Conservation (phyloP, 2,888 invertebrate genomes). For the Megastigmus dorsalis region DNA sequence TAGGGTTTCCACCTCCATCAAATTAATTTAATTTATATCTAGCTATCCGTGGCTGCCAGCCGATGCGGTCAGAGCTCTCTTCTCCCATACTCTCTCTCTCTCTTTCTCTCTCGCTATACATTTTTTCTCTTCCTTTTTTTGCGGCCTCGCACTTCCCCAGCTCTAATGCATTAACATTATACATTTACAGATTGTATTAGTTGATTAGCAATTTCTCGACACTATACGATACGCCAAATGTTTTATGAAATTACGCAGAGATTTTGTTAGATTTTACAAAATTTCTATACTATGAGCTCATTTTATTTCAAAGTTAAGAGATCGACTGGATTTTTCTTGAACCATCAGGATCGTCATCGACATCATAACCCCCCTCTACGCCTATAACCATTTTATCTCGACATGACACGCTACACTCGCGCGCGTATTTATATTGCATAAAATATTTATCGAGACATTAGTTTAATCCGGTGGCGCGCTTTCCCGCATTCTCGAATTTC, state of each 20-base stretch:
- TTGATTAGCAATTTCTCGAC: slow-evolving; percentile 33
- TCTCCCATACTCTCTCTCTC: slow-evolving; percentile 23
- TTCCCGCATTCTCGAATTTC: slow-evolving; percentile 48
- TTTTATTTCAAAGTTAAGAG: no score
- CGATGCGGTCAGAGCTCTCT: slow-evolving; percentile 59
- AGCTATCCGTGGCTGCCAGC: slow-evolving; percentile 63
- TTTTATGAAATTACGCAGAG: no score
- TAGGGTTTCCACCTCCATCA: slow-evolving; percentile 66
- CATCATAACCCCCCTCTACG: no score
- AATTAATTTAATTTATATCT: slow-evolving; percentile 73
- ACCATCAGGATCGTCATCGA: no score
- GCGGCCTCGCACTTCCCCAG: slow-evolving; percentile 2
- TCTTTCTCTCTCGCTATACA: slow-evolving; percentile 30
- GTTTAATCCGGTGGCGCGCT: slow-evolving; percentile 8
- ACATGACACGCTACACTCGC: no score
- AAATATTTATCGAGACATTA: slow-evolving; percentile 43
- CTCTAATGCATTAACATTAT: slow-evolving; percentile 14
- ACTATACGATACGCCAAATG: no score
- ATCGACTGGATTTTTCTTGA: no score
- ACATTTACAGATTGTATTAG: slow-evolving; percentile 26
- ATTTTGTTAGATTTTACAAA: no score
- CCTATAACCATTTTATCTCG: no score
- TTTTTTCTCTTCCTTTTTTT: no score
- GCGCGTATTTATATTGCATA: no score
- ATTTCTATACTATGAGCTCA: no score